Percentiles rank a stretch among this genome's conserved stretches.
Evolutionary conservation across 2,888 invertebrate species (phyloP).

Genomic region (Morpho achilles): DNA sequence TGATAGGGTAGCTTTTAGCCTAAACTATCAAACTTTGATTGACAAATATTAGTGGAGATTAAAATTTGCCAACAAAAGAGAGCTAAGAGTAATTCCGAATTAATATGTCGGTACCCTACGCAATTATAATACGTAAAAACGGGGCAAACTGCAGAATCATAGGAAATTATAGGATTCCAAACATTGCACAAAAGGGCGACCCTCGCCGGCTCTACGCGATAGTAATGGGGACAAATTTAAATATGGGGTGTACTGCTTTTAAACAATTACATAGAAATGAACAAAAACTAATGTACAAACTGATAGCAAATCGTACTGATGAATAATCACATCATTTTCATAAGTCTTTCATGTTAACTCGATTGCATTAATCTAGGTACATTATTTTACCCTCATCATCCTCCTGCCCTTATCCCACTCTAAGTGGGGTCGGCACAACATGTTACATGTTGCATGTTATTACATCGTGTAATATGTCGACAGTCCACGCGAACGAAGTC

Average conservation of each 20-base stretch:
- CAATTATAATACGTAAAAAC: conserved; percentile 56
- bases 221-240: conserved; percentile 71
- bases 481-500: too few relatives aligned
- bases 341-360: too few relatives aligned
- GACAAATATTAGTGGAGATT: conserved; percentile 56
- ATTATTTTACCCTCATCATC: too few relatives aligned
- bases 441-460: too few relatives aligned
- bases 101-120: conserved; percentile 46
- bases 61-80: conserved; percentile 59
- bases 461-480: too few relatives aligned
- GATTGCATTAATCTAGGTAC: too few relatives aligned
- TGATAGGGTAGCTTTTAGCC: too few relatives aligned
- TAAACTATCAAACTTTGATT: conserved; percentile 27
- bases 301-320: not conserved
- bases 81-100: conserved; percentile 53
- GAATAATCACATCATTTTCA: too few relatives aligned
- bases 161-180: conserved; percentile 73
- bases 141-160: conserved; percentile 67
- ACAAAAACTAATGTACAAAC: conserved; percentile 2
- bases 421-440: too few relatives aligned
- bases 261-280: conserved; percentile 46
- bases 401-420: too few relatives aligned
- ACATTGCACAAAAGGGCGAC: conserved; percentile 61
- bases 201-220: conserved; percentile 44
- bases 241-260: conserved; percentile 63